phyloP scores from a whole-genome alignment of 1,140 invertebrate genomes.

The Drosophila ohnishii region DNA sequence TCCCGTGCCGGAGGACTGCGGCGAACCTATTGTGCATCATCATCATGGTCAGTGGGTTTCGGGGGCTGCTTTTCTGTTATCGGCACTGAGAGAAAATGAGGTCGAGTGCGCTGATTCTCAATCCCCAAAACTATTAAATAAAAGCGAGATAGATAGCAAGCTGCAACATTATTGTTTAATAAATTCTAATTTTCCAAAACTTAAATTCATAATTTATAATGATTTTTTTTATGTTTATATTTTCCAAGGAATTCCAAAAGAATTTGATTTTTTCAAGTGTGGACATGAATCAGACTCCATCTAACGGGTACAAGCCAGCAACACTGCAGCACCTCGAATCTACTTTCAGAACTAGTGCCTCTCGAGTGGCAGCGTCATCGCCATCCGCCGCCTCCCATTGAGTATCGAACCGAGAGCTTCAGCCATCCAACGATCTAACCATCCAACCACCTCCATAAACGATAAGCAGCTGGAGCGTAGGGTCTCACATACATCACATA shows the following conservation, averaged over 20 bases:
- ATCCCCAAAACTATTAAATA: too few relatives aligned
- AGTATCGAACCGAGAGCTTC: conserved; percentile 54
- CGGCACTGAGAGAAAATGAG: neutral
- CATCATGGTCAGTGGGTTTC: conserved; percentile 68
- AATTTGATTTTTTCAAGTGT: conserved; percentile 1
- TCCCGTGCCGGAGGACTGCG: neutral
- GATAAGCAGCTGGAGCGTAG: conserved; percentile 63
- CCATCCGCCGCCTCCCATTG: conserved; percentile 61
- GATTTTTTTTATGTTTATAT: too few relatives aligned
- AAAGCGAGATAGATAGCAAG: too few relatives aligned
- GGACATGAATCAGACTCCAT: conserved; percentile 49
- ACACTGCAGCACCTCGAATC: conserved; percentile 6
- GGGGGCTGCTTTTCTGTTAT: conserved; percentile 16
- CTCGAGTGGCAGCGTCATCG: conserved; percentile 37
- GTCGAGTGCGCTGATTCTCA: too few relatives aligned
- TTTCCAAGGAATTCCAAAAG: too few relatives aligned
- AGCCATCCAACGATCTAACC: conserved; percentile 23
- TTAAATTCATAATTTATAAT: too few relatives aligned
- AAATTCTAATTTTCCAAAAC: too few relatives aligned
- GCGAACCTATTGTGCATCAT: conserved; percentile 56
- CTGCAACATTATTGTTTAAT: too few relatives aligned
- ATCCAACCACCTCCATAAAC: conserved; percentile 41
- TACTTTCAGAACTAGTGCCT: neutral
- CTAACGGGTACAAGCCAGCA: neutral
- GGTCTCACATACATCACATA: conserved; percentile 1